Evolutionary conservation across 2,113 vertebrate species (phyloP), one percentile per base, ranked within the genome.

Genomic region (Clarias gariepinus): DNA sequence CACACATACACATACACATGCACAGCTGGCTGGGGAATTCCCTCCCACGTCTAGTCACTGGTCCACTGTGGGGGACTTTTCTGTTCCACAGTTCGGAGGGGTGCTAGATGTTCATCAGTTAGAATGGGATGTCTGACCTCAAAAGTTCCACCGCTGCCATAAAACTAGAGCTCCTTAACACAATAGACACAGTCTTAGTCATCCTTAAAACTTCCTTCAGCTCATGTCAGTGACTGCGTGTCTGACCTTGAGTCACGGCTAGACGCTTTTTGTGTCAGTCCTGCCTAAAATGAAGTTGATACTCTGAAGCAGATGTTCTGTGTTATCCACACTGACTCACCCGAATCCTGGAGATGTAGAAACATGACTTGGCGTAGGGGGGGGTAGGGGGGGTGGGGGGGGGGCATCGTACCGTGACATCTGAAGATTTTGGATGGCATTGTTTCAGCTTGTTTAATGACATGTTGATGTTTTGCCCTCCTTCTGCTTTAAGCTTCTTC

Each of bases 271-370:
- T 23, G 78, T 60, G 28, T 28, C 57, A 3, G 7, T 81, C 30
- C 3, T 60, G 58, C 9, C 2, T 77, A 19, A 78, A 77, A 30
- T 33, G 41, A 78, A 85, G 73, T 4, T 8, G 66, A 61, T 64
- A 3, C 74, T 66, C 10, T 3, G 15, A 68, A 84, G 28, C 55
- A 80, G 28, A 64, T 58, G 74, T 81, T 47, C 36, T 16, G 36
- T 79, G n/a, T 53, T 10, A n/a, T 52, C 36, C 58, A 61, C 47
- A 30, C 58, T 76, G 68, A 81, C 28, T 78, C 81, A 77, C 68
- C 33, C 33, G 53, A 80, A 30, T 86, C 86, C 23, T 82, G 52
- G 7, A 13, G 19, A 69, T n/a, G 13, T 69, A 82, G 28, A 74
- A 73, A 21, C 25, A 74, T 74, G 64, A 21, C 63, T 57, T 66